Percentiles rank a stretch among this genome's conserved stretches.
Evolutionary conservation across 2,113 vertebrate species (phyloP).

Genomic region (Podarcis muralis): DNA sequence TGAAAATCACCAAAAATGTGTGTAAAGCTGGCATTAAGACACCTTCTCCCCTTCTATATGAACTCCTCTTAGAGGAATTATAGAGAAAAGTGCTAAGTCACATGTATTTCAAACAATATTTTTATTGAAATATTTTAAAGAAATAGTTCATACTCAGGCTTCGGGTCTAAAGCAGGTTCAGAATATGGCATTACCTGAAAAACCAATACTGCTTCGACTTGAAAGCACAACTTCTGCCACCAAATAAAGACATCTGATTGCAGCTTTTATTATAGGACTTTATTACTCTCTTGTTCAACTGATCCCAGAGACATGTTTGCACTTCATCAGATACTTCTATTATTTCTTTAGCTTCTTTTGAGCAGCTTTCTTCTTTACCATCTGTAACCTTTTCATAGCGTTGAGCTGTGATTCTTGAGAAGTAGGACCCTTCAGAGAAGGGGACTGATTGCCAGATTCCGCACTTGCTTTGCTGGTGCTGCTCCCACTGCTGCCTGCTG

Average conservation of each 20-base stretch:
- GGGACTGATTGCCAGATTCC: conserved; percentile 61
- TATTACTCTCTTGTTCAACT: conserved; percentile 52
- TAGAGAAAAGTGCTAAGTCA: neutral
- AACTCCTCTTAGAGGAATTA: neutral
- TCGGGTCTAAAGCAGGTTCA: neutral
- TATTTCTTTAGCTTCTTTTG: conserved; percentile 97
- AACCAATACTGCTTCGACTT: neutral
- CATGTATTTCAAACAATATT: neutral
- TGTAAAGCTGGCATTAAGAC: neutral
- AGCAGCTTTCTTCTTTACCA: conserved; percentile 98
- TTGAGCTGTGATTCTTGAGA: conserved; percentile 97
- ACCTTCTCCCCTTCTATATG: neutral
- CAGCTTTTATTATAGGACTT: conserved; percentile 40
- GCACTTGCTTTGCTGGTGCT: conserved; percentile 71
- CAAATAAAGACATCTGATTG: conserved; percentile 20
- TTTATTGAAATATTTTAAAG: neutral
- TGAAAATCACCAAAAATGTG: neutral
- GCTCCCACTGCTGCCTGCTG: conserved; percentile 55
- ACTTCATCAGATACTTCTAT: conserved; percentile 14
- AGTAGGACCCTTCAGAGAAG: conserved; percentile 87
- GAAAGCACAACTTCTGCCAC: neutral
- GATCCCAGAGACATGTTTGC: neutral
- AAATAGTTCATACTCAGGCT: neutral
- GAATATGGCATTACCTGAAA: neutral
- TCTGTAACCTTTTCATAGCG: conserved; percentile 95